A percentile compares a stretch with the other conserved stretches of the same genome.
These are phyloP conservation scores for Epirrhoe alternata DNA, from an alignment of 2,888 invertebrate species.

Conservation along the genomic window DNA sequence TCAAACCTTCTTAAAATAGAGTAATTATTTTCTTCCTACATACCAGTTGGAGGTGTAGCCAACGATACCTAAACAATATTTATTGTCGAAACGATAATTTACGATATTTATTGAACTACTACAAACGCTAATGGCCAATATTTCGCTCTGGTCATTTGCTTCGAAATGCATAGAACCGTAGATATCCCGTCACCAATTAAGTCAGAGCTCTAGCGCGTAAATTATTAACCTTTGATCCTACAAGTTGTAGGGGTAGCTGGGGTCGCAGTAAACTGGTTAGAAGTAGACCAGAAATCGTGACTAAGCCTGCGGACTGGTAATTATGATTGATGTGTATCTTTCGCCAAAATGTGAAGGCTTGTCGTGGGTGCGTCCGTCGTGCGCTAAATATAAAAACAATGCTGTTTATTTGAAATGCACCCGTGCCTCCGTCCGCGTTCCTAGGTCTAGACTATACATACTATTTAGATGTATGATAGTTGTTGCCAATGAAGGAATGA, in stretches of 20 bases:
- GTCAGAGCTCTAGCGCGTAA: conserved; percentile 39
- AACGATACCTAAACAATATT: conserved; percentile 50
- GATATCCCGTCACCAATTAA: conserved; percentile 48
- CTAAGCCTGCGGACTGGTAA: conserved; percentile 66
- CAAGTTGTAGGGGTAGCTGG: conserved; percentile 35
- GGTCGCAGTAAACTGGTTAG: conserved; percentile 48
- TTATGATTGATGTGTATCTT: conserved; percentile 71
- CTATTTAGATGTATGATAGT: not conserved
- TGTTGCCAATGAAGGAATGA: not conserved
- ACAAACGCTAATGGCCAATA: conserved; percentile 58
- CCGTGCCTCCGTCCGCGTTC: not conserved
- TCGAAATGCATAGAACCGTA: conserved; percentile 46
- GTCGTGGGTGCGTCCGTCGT: conserved; percentile 46
- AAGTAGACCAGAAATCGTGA: conserved; percentile 57
- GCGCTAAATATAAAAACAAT: not conserved
- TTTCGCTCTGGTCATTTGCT: conserved; percentile 56
- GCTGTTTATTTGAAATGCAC: not conserved
- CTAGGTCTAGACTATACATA: not conserved
- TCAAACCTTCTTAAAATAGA: conserved; percentile 3
- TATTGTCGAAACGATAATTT: conserved; percentile 56
- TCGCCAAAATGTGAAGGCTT: conserved; percentile 61
- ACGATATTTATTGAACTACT: conserved; percentile 56
- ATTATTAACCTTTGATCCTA: conserved; percentile 30
- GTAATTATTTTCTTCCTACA: conserved; percentile 40
- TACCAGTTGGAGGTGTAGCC: conserved; percentile 36